phyloP scores from a whole-genome alignment of 2,888 invertebrate species.

The Leptogaster cylindrica region DNA sequence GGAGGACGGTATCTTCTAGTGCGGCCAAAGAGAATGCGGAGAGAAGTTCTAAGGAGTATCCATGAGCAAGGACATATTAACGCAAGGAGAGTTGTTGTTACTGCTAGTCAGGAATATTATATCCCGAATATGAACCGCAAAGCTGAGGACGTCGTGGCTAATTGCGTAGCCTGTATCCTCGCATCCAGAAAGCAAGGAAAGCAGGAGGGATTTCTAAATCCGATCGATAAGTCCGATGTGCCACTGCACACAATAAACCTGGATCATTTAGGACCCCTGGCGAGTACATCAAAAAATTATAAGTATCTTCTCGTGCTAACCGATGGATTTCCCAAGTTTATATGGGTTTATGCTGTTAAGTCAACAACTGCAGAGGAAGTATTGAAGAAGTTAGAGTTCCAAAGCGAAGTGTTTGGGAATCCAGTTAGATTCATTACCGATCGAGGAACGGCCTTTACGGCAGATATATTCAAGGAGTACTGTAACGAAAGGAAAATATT shows the following conservation, averaged over 20 bases:
- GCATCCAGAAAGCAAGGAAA: conserved; percentile 50
- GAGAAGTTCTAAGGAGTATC: conserved; percentile 11
- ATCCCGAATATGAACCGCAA: background rate
- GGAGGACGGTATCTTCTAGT: conserved; percentile 40
- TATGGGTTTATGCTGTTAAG: conserved; percentile 54
- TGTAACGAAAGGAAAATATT: conserved; percentile 54
- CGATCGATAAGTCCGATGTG: conserved; percentile 52
- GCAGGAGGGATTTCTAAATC: conserved; percentile 53
- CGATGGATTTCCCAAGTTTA: conserved; percentile 55
- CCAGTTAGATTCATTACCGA: conserved; percentile 54
- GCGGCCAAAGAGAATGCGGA: conserved; percentile 29
- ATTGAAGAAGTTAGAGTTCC: conserved; percentile 51
- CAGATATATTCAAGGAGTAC: conserved; percentile 54
- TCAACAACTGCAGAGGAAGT: conserved; percentile 52
- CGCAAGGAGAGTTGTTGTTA: conserved; percentile 11
- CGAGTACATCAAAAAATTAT: conserved; percentile 51
- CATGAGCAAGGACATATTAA: conserved; percentile 32
- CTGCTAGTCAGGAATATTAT: conserved; percentile 7
- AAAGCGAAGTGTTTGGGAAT: conserved; percentile 55
- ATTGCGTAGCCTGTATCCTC: conserved; percentile 45
- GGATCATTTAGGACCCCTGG: conserved; percentile 55
- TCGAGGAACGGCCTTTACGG: conserved; percentile 56
- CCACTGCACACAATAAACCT: conserved; percentile 53
- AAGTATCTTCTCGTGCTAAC: conserved; percentile 54
- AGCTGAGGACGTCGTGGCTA: conserved; percentile 27